Base-by-base conservation (phyloP, 1,140 invertebrate species). In the Dufourea novaeangliae region DNA sequence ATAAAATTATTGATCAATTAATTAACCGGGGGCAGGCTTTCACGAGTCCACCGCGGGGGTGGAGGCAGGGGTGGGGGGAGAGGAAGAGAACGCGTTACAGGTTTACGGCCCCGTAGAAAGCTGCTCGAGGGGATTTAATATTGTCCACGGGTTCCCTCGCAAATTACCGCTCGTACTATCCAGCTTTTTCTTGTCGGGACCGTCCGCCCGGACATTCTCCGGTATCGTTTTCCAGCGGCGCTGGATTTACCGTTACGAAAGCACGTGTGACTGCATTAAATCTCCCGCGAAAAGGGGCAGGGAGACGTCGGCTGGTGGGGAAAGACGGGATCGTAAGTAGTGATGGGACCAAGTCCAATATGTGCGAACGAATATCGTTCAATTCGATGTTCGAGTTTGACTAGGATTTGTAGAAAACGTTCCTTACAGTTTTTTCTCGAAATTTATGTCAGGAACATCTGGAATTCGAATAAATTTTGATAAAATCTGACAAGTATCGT, bases 261-360 rank as follows among this genome's bases (percentile, higher is more conserved):
- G 69, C 82, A 83, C 80, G 64, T 59, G 82, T 44, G 82, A 61
- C 71, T 76, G 81, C 67, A 83, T 84, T 83, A 84, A 84, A 79
- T 84, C 77, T 82, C 69, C 41, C 68, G 63, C 25, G 50, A 70
- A 32, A n/a, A 25, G 25, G 50, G 6, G 39, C n/a, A 17, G n/a
- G 25, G 41, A 6, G 32, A n/a, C n/a, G n/a, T n/a, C n/a, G n/a
- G n/a, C n/a, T n/a, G 37, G 72, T 46, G 17, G 67, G 71, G 77
- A 70, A 83, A 79, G 77, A 76, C 67, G 41, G 77, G 20, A n/a
- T n/a, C n/a, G n/a, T 8, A n/a, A n/a, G 46, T 50, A 50, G 46
- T 7, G 46, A 50, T 50, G 46, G 46, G 46, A 50, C 20, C 46
- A n/a, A 50, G 20, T 7, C 5, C 20, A 50, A 50, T 50, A 20